phyloP scores from a whole-genome alignment of 2,888 invertebrate genomes.

The Trichogramma dendrolimi region DNA sequence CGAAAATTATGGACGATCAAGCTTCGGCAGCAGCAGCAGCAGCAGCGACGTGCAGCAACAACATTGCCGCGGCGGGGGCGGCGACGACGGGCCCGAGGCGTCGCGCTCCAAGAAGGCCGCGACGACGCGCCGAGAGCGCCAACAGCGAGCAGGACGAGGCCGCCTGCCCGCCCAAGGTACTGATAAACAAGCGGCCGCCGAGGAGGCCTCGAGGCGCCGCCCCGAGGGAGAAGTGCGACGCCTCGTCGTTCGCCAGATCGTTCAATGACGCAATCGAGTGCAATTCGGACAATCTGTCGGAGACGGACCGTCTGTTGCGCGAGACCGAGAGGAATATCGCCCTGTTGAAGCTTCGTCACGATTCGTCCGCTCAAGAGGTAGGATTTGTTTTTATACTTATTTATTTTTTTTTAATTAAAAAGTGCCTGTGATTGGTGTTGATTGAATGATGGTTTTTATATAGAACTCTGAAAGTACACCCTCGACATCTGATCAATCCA shows the following conservation, averaged over 20 bases:
- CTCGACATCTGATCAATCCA: slow-evolving; percentile 11
- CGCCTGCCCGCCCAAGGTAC: neutral
- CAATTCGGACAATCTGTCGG: neutral
- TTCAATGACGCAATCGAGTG: neutral
- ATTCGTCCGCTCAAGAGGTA: neutral
- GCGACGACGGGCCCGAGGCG: too few species aligned
- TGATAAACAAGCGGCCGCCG: slow-evolving; percentile 20
- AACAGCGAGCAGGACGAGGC: neutral
- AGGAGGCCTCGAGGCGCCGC: slow-evolving; percentile 1
- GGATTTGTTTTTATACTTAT: neutral
- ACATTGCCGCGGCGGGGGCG: too few species aligned
- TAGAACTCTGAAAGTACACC: slow-evolving; percentile 5
- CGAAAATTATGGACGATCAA: too few species aligned
- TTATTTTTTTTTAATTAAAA: neutral
- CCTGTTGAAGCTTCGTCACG: neutral
- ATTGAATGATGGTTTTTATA: neutral
- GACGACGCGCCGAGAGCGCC: too few species aligned
- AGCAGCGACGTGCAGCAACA: too few species aligned
- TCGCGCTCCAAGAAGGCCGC: too few species aligned
- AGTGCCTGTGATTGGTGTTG: too few species aligned
- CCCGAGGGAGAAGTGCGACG: too few species aligned
- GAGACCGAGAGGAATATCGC: neutral
- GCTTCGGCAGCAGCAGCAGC: too few species aligned
- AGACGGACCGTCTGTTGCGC: neutral
- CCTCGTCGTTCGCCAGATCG: neutral